phyloP scores from a whole-genome alignment of 1,140 invertebrate genomes.

The Brachionus koreanus region DNA sequence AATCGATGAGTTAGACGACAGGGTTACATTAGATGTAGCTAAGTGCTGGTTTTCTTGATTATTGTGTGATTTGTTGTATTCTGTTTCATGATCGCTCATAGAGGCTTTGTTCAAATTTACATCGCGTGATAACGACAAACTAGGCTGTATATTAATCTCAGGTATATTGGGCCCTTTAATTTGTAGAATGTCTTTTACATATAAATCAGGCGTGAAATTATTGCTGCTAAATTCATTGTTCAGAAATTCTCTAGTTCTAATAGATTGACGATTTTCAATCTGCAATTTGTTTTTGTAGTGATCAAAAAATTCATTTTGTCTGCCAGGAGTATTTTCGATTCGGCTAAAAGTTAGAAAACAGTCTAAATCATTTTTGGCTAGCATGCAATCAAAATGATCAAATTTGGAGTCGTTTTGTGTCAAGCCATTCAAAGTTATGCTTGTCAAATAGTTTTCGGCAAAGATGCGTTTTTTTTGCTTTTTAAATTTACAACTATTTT shows the following conservation, averaged over 20 bases:
- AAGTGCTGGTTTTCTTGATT: not conserved
- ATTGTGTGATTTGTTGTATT: not conserved
- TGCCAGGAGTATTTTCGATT: not conserved
- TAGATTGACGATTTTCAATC: not conserved
- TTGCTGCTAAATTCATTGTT: not conserved
- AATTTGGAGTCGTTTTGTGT: not conserved
- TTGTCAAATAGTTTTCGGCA: not conserved
- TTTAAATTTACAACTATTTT: not conserved
- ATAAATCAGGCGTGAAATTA: not conserved
- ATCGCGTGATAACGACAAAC: not conserved
- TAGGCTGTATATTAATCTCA: not conserved
- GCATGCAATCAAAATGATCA: not conserved
- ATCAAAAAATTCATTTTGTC: constrained; percentile 15
- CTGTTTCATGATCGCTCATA: not conserved
- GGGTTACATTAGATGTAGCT: constrained; percentile 28
- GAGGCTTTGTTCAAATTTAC: not conserved
- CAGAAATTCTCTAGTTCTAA: not conserved
- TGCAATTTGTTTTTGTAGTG: constrained; percentile 17
- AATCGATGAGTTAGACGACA: constrained; percentile 27
- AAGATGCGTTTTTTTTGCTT: not conserved
- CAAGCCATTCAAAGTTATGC: not conserved
- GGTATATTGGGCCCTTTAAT: not conserved
- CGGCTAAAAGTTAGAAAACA: constrained; percentile 12
- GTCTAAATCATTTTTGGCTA: constrained; percentile 8
- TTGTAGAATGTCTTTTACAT: not conserved